Evolutionary conservation across 2,113 vertebrate species (phyloP).

Genomic region (Sinocyclocheilus anophthalmus): DNA sequence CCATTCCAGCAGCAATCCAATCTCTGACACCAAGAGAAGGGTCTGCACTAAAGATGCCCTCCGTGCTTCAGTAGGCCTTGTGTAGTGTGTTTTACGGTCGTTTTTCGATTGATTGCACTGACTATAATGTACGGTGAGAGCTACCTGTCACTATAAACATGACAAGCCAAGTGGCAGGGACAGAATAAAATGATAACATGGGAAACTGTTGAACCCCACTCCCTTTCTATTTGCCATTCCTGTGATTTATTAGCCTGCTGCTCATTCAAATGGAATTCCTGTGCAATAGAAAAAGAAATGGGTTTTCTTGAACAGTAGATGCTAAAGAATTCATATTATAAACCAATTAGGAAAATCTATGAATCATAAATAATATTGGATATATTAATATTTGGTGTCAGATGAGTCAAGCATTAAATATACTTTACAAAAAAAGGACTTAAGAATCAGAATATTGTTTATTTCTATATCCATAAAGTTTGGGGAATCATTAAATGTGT

Average conservation of each 20-base stretch:
- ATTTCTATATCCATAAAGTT: neutral
- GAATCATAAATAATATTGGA: neutral
- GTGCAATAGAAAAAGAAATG: neutral
- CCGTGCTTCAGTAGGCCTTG: conserved; percentile 30
- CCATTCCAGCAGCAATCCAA: conserved; percentile 42
- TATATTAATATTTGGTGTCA: neutral
- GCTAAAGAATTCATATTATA: neutral
- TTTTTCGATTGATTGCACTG: conserved; percentile 34
- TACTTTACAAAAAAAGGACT: neutral
- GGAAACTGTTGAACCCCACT: conserved; percentile 26
- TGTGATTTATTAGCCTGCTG: conserved; percentile 23
- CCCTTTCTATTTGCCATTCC: neutral
- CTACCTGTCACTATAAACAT: conserved; percentile 37
- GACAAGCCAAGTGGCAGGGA: conserved; percentile 29
- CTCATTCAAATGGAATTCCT: conserved; percentile 1
- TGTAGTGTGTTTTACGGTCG: conserved; percentile 27
- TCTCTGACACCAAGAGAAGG: conserved; percentile 14
- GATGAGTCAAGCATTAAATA: neutral
- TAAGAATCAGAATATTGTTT: neutral
- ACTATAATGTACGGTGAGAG: conserved; percentile 4
- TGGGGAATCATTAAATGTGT: neutral
- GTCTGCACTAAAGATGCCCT: conserved; percentile 25
- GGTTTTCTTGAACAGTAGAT: too few relatives aligned
- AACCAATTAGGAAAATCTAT: neutral
- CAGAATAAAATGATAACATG: conserved; percentile 16